Evolutionary conservation across 2,113 vertebrate species (phyloP), one percentile per base, ranked within the genome.

Genomic region (Anarrhichthys ocellatus): DNA sequence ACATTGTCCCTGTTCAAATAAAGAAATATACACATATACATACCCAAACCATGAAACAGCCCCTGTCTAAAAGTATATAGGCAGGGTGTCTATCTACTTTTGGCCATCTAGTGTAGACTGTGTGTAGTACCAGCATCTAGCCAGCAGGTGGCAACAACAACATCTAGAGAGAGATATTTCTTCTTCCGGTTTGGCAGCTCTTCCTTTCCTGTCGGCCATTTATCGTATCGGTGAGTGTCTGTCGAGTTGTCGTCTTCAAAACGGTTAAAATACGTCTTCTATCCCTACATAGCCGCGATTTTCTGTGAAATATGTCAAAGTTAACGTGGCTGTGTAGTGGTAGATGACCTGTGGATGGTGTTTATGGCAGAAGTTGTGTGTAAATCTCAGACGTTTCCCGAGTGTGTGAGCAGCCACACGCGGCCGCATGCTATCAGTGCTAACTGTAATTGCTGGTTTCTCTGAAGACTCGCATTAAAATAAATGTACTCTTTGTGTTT

Each of bases 151-250:
- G 87, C 70, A 63, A 18, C 11, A 42, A 3, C 22, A 3, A 5
- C 7, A 1, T 0, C 2, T n/a, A 32, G 4, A 3, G 0, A 0
- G 9, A 2, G 3, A 1, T 17, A 29, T 73, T 42, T 85, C 7
- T 2, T 4, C 59, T 83, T 93, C 93, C 92, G 79, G 85, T 62
- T 58, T 1, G 0, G 0, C 0, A 0, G 4, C 13, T 36, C 76
- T n/a, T 18, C 36, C 92, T 93, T 93, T 94, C 90, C 89, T 79
- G 91, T 92, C 92, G 79, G 92, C 92, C 92, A 88, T 92, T 88
- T 70, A 73, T 87, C 70, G 50, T 7, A 20, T 2, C 82, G 92
- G 93, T 94, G 34, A 1, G 93, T 87, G 0, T 68, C 22, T 38
- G 5, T n/a, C 29, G 24, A 24, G 61, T 84, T 81, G 88, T 81